Conservation (phyloP, 2,888 invertebrate genomes). For the Litoditis marina region DNA sequence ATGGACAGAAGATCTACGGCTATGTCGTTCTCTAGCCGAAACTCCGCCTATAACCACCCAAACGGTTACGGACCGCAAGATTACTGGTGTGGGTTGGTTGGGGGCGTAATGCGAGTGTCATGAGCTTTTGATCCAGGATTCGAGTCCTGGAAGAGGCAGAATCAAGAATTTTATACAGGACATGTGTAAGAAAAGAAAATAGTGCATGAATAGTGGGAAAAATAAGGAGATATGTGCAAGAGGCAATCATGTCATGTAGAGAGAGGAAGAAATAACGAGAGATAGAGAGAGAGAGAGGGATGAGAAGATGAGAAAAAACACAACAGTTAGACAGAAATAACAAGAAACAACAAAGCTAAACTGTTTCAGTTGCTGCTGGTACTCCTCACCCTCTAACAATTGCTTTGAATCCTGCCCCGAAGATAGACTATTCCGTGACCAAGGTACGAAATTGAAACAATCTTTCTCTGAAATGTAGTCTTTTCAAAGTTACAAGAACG, state of each 20-base stretch:
- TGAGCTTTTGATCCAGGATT: too few relatives aligned
- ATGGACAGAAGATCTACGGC: neutral
- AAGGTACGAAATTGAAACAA: slow-evolving; percentile 46
- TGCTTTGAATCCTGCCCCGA: slow-evolving; percentile 46
- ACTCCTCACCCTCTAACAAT: slow-evolving; percentile 56
- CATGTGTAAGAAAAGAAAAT: too few relatives aligned
- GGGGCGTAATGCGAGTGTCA: too few relatives aligned
- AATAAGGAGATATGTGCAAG: too few relatives aligned
- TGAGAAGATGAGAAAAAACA: neutral
- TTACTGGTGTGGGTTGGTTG: slow-evolving; percentile 1
- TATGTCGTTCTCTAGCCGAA: slow-evolving; percentile 1
- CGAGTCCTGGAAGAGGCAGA: too few relatives aligned
- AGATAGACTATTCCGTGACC: slow-evolving; percentile 57
- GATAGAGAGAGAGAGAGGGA: neutral
- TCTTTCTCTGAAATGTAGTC: too few relatives aligned
- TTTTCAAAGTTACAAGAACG: too few relatives aligned
- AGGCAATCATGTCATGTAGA: too few relatives aligned
- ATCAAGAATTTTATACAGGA: too few relatives aligned
- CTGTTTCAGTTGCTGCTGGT: slow-evolving; percentile 36
- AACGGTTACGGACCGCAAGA: neutral
- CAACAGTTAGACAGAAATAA: neutral
- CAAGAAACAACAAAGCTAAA: neutral
- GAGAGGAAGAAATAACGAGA: too few relatives aligned
- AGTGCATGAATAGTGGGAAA: too few relatives aligned
- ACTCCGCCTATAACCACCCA: neutral